Percentiles rank a stretch among this genome's conserved stretches.
These are phyloP conservation scores for Hirtodrosophila cameraria DNA, from an alignment of 2,888 invertebrate species.

Conservation along the genomic window DNA sequence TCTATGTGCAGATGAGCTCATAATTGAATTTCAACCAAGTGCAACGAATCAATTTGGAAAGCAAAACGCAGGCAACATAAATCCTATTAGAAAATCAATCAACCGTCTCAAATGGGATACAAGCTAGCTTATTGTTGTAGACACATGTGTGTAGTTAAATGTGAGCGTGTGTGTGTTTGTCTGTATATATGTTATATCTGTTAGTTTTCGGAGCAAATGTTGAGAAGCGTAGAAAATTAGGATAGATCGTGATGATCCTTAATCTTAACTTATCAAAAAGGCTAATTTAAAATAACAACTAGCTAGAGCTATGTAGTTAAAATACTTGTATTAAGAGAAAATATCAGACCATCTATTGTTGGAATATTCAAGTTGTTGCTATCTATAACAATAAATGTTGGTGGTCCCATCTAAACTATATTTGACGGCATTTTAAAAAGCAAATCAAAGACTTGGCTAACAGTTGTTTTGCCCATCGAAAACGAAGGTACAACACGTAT, in stretches of 20 bases:
- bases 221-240: constrained; percentile 67
- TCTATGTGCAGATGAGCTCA: constrained; percentile 32
- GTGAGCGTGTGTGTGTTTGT: constrained; percentile 4
- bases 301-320: background rate
- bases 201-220: constrained; percentile 14
- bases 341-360: no score
- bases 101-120: constrained; percentile 72
- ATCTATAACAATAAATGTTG: constrained; percentile 27
- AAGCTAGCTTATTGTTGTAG: constrained; percentile 1
- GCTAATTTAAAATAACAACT: background rate
- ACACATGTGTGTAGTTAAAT: constrained; percentile 16
- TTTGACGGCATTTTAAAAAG: constrained; percentile 55
- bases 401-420: constrained; percentile 52
- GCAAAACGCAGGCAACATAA: constrained; percentile 38
- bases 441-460: constrained; percentile 41
- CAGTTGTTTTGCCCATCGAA: constrained; percentile 43
- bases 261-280: background rate
- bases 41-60: constrained; percentile 77
- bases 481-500: constrained; percentile 44
- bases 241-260: constrained; percentile 4
- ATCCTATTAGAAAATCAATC: constrained; percentile 64
- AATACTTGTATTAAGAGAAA: no score
- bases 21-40: constrained; percentile 76
- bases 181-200: constrained; percentile 5
- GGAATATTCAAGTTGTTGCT: no score